Conservation (phyloP, 2,113 vertebrate species). For the Xenopus tropicalis region UCB_Xtro_10.0 CM004445.2:87054501-87055000, state of each 20-base stretch:
- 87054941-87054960: too few species aligned
- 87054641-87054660: background rate
- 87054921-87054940: too few species aligned
- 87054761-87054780: conserved; percentile 12
- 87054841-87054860: too few species aligned
- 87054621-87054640: background rate
- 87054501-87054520: conserved; percentile 47
- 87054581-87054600: background rate
- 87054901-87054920: too few species aligned
- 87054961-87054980: too few species aligned
- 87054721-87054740: conserved; percentile 14
- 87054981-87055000: too few species aligned
- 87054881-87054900: too few species aligned
- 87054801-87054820: too few species aligned
- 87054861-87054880: too few species aligned
- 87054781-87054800: too few species aligned
- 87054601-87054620: background rate
- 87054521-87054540: conserved; percentile 39
- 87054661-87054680: background rate
- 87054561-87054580: background rate
- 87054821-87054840: too few species aligned
- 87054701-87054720: conserved; percentile 20
- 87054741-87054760: conserved; percentile 1
- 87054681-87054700: background rate
- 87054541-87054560: conserved; percentile 36